These are phyloP conservation scores for Agriopis aurantiaria DNA, from an alignment of 2,888 invertebrate genomes.

Conservation along the genomic window DNA sequence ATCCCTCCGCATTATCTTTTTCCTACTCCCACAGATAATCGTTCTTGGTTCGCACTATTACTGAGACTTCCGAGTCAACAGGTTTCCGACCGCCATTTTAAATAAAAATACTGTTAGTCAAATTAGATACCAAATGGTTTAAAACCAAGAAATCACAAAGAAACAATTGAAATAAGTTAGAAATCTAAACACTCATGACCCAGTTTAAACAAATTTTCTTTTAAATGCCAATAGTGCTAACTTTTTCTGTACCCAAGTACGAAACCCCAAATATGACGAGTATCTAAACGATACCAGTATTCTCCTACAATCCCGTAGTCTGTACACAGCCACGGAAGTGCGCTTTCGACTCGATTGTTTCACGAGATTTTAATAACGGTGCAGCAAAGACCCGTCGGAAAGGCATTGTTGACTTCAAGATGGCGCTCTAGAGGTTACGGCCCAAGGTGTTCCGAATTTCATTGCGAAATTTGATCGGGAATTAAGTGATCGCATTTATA, in stretches of 20 bases:
- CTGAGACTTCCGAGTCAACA: too few species aligned
- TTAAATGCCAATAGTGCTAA: too few species aligned
- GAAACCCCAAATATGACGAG: neutral
- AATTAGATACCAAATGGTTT: too few species aligned
- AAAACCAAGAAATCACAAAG: too few species aligned
- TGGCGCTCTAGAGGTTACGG: conserved; percentile 45
- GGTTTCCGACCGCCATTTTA: too few species aligned
- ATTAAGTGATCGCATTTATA: conserved; percentile 12
- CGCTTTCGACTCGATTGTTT: conserved; percentile 85
- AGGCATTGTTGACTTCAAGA: conserved; percentile 83
- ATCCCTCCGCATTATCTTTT: too few species aligned
- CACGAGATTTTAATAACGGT: conserved; percentile 86
- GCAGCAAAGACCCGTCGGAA: conserved; percentile 82
- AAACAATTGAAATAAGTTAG: too few species aligned
- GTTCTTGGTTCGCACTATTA: too few species aligned
- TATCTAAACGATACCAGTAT: conserved; percentile 1
- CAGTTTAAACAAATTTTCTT: too few species aligned
- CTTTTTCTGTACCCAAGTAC: neutral
- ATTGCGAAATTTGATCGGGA: conserved; percentile 41
- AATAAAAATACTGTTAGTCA: too few species aligned
- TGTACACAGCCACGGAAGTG: conserved; percentile 79
- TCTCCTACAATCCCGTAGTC: conserved; percentile 49
- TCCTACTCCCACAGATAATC: too few species aligned
- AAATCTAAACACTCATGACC: too few species aligned
- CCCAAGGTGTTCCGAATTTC: conserved; percentile 42